Base-by-base conservation (phyloP, 2,888 invertebrate genomes). In the Antitype chi region DNA sequence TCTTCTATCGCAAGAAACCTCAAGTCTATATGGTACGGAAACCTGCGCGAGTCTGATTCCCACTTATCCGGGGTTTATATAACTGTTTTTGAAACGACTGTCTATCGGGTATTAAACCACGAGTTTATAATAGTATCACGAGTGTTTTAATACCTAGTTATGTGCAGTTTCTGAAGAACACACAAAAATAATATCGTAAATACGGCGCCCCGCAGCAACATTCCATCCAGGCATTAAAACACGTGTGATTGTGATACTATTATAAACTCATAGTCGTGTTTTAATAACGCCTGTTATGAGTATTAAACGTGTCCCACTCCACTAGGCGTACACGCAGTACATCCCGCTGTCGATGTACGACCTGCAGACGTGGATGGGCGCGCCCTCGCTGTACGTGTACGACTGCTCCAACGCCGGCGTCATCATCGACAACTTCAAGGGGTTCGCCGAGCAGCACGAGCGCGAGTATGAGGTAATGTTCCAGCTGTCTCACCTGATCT, bases 321-420 rank as follows among this genome's bases (percentile, higher is more conserved):
- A 23, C 6, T 96, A 99, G 98, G 98, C 98, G 55, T 99, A 99
- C 94, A 99, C 99, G 7, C 99, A 99, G 96, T 99, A 99, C 97
- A 99, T 99, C 96, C 99, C 99, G 66, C 97, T 99, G 91, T 99
- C 99, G 74, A 98, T 99, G 87, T 99, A 99, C 95, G 99, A 99
- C 97, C 97, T 99, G 78, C 99, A 99, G 97, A 98, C 98, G 66
- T 99, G 99, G 99, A 99, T 99, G 99, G 99, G 99, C 74, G 98
- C 99, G 76, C 99, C 99, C 0, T 99, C 99, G 71, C 99, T 99
- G 84, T 99, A 99, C 96, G 99, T 99, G 38, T 99, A 99, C 95
- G 99, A 99, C 95, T 99, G 99, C 96, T 99, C 99, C 75, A 99
- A 99, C 97, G 99, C 99, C 23, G 99, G 99, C 79, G 98, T 99